Conservation (phyloP, 2,113 vertebrate genomes). For the Tragelaphus buxtoni region DNA sequence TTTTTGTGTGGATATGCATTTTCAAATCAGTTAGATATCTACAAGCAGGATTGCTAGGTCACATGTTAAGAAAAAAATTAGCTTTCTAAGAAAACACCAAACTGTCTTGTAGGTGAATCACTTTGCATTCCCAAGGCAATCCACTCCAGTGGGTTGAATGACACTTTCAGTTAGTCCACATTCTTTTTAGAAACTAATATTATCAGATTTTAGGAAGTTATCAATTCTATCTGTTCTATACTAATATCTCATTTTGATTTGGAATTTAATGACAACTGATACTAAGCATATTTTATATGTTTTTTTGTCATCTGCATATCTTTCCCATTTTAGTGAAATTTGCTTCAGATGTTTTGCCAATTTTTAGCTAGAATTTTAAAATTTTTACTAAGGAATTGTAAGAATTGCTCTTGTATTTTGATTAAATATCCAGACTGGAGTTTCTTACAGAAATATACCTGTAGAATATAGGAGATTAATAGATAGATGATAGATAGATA, state of each 20-base stretch:
- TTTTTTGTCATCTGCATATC: background rate
- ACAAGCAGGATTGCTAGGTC: background rate
- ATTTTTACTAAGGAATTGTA: background rate
- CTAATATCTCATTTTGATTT: background rate
- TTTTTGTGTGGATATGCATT: background rate
- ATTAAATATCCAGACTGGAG: background rate
- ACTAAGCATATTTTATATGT: background rate
- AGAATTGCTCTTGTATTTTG: background rate
- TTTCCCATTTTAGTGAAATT: background rate
- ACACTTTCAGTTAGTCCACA: background rate
- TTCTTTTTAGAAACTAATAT: background rate
- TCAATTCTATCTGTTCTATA: background rate
- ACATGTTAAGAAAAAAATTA: background rate
- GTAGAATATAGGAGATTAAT: background rate
- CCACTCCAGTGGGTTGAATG: background rate
- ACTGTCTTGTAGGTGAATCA: background rate
- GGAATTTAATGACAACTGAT: background rate
- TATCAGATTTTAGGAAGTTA: background rate
- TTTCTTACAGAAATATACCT: background rate
- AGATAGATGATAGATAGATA: background rate
- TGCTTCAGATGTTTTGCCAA: background rate
- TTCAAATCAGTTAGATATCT: background rate
- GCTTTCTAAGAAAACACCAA: background rate
- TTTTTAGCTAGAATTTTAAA: background rate
- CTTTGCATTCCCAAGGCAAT: background rate